phyloP scores from a whole-genome alignment of 2,797 vertebrate genomes.

The Eurystomus glaucurus region DNA sequence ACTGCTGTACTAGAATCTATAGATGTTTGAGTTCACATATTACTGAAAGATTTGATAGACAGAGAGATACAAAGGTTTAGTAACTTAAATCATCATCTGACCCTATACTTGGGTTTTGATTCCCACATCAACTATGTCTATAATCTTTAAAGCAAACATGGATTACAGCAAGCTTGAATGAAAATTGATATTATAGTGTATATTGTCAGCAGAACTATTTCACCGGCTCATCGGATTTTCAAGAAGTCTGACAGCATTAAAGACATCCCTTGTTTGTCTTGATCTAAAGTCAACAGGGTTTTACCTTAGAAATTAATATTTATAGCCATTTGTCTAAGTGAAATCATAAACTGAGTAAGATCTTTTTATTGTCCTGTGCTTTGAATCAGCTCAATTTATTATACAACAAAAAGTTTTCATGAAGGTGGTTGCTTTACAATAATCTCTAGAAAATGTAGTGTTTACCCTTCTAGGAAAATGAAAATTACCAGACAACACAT shows the following conservation, averaged over 20 bases:
- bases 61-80: slow-evolving; percentile 45
- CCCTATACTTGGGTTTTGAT: slow-evolving; percentile 72
- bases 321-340: neutral
- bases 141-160: slow-evolving; percentile 79
- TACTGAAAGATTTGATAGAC: slow-evolving; percentile 56
- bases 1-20: slow-evolving; percentile 1
- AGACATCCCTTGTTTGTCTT: slow-evolving; percentile 34
- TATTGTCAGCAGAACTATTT: slow-evolving; percentile 44
- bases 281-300: slow-evolving; percentile 32
- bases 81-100: slow-evolving; percentile 67
- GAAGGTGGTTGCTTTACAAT: neutral
- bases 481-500: fast-evolving
- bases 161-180: slow-evolving; percentile 45
- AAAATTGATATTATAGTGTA: slow-evolving; percentile 56
- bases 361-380: neutral
- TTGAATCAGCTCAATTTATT: neutral
- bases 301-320: slow-evolving; percentile 42
- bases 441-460: neutral
- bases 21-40: slow-evolving; percentile 51
- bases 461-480: neutral
- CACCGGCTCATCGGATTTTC: slow-evolving; percentile 41
- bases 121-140: slow-evolving; percentile 54
- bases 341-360: neutral
- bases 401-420: neutral
- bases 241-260: slow-evolving; percentile 29